These are phyloP conservation scores for Mesorhabditis belari DNA, from an alignment of 2,888 invertebrate species.

Conservation along the genomic window DNA sequence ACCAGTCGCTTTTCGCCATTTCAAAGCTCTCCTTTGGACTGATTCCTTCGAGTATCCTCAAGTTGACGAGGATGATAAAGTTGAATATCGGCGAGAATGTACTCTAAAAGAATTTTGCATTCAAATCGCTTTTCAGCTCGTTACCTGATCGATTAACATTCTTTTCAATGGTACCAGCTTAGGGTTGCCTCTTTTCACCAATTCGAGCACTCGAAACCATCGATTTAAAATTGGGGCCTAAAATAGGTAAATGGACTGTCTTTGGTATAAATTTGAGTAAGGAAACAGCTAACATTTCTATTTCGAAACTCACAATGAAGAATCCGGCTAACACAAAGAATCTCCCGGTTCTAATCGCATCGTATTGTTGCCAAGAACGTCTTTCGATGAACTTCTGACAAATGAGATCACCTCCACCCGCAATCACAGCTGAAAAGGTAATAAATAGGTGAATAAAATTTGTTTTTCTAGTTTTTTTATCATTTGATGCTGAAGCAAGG, in stretches of 20 bases:
- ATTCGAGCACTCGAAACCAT: slow-evolving; percentile 41
- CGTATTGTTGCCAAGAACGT: slow-evolving; percentile 18
- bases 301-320: slow-evolving; percentile 29
- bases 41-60: slow-evolving; percentile 40
- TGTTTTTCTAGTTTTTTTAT: not conserved
- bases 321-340: slow-evolving; percentile 36
- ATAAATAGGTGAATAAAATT: not conserved
- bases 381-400: slow-evolving; percentile 32
- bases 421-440: slow-evolving; percentile 24
- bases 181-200: slow-evolving; percentile 21
- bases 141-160: slow-evolving; percentile 33
- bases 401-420: slow-evolving; percentile 35
- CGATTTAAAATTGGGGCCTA: slow-evolving; percentile 34
- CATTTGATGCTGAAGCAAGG: not conserved
- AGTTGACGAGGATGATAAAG: slow-evolving; percentile 31
- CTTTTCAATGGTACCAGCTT: slow-evolving; percentile 24
- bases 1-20: slow-evolving; percentile 27
- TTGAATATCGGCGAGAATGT: slow-evolving; percentile 34
- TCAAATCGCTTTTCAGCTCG: not conserved
- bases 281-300: not conserved
- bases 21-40: slow-evolving; percentile 12
- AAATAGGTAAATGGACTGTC: not conserved
- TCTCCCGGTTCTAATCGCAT: slow-evolving; percentile 29
- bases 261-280: not conserved
- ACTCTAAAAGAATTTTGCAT: slow-evolving; percentile 16